Conservation (phyloP, 2,797 vertebrate species). For the Poeciliopsis turneri region DNA sequence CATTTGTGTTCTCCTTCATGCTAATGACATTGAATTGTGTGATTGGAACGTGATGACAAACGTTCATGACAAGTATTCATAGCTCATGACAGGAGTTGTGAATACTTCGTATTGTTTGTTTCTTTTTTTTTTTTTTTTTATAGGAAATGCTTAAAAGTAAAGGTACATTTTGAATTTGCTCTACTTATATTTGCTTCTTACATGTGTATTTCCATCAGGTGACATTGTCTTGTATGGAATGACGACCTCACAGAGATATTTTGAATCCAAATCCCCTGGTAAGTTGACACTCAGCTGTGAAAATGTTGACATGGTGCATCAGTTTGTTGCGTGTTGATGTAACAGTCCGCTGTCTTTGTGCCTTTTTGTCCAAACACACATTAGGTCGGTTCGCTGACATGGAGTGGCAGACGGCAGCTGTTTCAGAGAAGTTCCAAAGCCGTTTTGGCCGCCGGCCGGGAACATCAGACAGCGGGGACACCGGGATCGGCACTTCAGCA, state of each 20-base stretch:
- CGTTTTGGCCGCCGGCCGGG: slow-evolving; percentile 82
- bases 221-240: slow-evolving; percentile 63
- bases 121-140: not conserved
- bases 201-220: slow-evolving; percentile 37
- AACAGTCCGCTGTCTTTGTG: slow-evolving; percentile 32
- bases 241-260: slow-evolving; percentile 78
- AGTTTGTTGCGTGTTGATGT: slow-evolving; percentile 10
- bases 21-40: not conserved
- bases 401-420: slow-evolving; percentile 89
- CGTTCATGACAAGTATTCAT: not conserved
- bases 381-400: slow-evolving; percentile 78
- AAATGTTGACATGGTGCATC: slow-evolving; percentile 1
- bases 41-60: not conserved
- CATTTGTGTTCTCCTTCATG: not conserved
- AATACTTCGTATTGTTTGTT: not conserved
- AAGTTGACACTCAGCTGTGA: slow-evolving; percentile 24
- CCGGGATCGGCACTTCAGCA: slow-evolving; percentile 84
- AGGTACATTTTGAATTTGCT: not conserved
- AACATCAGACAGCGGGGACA: slow-evolving; percentile 82
- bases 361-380: slow-evolving; percentile 31
- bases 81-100: not conserved
- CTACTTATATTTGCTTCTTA: not conserved
- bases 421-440: slow-evolving; percentile 87
- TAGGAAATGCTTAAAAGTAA: not conserved
- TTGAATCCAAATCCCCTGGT: slow-evolving; percentile 75